Percentiles rank a stretch among this genome's conserved stretches.
Conservation (phyloP, 2,113 vertebrate species). For the Syngnathus scovelli region DNA sequence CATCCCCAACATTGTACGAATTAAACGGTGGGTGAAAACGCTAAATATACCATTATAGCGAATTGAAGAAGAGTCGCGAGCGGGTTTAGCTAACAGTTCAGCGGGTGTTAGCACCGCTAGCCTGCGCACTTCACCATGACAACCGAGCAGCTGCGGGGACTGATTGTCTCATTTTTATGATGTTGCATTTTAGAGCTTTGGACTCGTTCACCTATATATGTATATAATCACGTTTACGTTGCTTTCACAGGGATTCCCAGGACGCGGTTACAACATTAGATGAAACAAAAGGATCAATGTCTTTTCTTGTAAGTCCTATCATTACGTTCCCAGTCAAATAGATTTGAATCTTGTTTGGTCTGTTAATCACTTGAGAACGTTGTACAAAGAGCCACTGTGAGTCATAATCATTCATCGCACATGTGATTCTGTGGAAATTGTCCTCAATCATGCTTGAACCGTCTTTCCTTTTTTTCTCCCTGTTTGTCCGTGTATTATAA, state of each 20-base stretch:
- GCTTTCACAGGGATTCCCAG: slow-evolving; percentile 40
- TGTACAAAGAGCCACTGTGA: background rate
- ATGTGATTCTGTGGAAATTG: slow-evolving; percentile 23
- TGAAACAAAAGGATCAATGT: slow-evolving; percentile 70
- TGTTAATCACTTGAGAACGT: background rate
- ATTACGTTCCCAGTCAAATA: background rate
- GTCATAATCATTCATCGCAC: slow-evolving; percentile 9
- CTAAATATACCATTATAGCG: background rate
- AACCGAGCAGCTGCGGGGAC: background rate
- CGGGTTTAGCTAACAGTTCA: slow-evolving; percentile 26
- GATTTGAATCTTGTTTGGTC: background rate
- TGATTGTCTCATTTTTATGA: background rate
- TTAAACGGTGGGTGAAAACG: background rate
- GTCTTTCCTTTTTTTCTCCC: slow-evolving; percentile 18
- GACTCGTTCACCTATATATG: background rate
- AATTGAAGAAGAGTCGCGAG: too few relatives aligned
- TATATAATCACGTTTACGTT: background rate
- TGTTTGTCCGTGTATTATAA: slow-evolving; percentile 43
- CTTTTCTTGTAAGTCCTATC: slow-evolving; percentile 73
- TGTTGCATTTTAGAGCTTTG: background rate
- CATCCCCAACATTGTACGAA: background rate
- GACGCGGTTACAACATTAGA: slow-evolving; percentile 37
- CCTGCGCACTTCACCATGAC: slow-evolving; percentile 12
- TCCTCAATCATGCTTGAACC: slow-evolving; percentile 35
- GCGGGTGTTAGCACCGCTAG: slow-evolving; percentile 9